Conservation (phyloP, 1,140 invertebrate genomes). For the Caenorhabditis brenneri region DNA sequence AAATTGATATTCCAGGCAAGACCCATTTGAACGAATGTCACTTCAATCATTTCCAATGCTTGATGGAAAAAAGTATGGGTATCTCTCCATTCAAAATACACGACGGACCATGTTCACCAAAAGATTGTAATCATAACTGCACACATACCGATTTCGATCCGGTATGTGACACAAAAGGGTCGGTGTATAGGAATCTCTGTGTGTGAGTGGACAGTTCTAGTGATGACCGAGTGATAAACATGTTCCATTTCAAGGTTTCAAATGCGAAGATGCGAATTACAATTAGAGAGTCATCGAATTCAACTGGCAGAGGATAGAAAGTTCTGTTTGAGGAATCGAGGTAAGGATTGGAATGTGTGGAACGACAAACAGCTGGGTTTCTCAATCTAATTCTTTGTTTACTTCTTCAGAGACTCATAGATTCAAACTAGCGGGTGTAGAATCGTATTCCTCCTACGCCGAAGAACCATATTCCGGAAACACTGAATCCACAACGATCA, state of each 20-base stretch:
- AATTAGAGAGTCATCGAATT: constrained; percentile 34
- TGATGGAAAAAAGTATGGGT: constrained; percentile 10
- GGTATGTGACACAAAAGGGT: constrained; percentile 40
- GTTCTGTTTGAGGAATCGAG: constrained; percentile 19
- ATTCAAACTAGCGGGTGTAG: constrained; percentile 21
- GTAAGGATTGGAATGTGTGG: neutral
- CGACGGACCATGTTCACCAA: neutral
- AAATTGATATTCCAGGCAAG: neutral
- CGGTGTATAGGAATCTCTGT: constrained; percentile 34
- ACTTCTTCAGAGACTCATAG: neutral
- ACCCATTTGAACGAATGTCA: constrained; percentile 33
- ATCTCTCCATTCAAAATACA: neutral
- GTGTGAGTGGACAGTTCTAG: constrained; percentile 8
- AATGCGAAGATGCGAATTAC: constrained; percentile 35
- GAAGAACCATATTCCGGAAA: neutral
- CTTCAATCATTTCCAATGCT: constrained; percentile 10
- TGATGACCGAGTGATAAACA: neutral
- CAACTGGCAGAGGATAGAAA: constrained; percentile 33
- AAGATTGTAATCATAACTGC: constrained; percentile 37
- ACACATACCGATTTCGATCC: constrained; percentile 23
- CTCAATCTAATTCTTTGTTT: neutral
- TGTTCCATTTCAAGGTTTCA: constrained; percentile 24
- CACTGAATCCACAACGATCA: neutral
- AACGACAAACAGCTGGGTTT: neutral
- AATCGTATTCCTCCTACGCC: constrained; percentile 5